phyloP scores from a whole-genome alignment of 2,797 vertebrate genomes.

The Parauchenoglanis ngamensis region DNA sequence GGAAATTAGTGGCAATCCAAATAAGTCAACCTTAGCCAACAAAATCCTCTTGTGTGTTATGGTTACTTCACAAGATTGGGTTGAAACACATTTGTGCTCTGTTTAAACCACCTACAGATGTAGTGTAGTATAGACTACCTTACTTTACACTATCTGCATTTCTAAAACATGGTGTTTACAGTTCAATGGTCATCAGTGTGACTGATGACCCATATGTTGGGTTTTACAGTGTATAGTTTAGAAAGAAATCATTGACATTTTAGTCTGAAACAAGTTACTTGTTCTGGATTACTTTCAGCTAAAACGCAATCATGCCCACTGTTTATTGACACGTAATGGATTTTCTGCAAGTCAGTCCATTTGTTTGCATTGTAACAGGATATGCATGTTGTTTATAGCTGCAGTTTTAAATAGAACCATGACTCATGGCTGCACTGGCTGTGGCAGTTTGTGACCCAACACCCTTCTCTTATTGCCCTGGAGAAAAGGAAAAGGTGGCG shows the following conservation, averaged over 20 bases:
- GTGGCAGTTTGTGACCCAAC: slow-evolving; percentile 70
- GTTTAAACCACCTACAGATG: not conserved
- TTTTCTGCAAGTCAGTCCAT: slow-evolving; percentile 69
- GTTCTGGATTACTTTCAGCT: slow-evolving; percentile 32
- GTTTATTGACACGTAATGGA: slow-evolving; percentile 77
- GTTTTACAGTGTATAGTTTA: slow-evolving; percentile 18
- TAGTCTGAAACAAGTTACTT: slow-evolving; percentile 20
- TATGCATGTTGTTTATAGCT: slow-evolving; percentile 69
- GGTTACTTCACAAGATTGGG: slow-evolving; percentile 14
- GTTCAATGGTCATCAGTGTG: slow-evolving; percentile 7
- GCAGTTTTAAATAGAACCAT: slow-evolving; percentile 74
- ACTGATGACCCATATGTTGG: slow-evolving; percentile 9
- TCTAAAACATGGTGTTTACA: slow-evolving; percentile 4
- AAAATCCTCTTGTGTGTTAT: slow-evolving; percentile 16
- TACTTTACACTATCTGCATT: not conserved
- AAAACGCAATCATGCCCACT: slow-evolving; percentile 41
- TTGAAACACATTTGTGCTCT: not conserved
- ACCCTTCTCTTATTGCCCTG: slow-evolving; percentile 57
- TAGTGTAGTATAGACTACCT: not conserved
- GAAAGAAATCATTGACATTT: slow-evolving; percentile 33
- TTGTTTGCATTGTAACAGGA: slow-evolving; percentile 76
- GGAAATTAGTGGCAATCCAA: slow-evolving; percentile 27
- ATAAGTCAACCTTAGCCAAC: not conserved
- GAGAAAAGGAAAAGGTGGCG: slow-evolving; percentile 34
- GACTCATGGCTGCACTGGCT: slow-evolving; percentile 72